Conservation (phyloP, 1,140 invertebrate species). For the Tetragonula clypearis region DNA sequence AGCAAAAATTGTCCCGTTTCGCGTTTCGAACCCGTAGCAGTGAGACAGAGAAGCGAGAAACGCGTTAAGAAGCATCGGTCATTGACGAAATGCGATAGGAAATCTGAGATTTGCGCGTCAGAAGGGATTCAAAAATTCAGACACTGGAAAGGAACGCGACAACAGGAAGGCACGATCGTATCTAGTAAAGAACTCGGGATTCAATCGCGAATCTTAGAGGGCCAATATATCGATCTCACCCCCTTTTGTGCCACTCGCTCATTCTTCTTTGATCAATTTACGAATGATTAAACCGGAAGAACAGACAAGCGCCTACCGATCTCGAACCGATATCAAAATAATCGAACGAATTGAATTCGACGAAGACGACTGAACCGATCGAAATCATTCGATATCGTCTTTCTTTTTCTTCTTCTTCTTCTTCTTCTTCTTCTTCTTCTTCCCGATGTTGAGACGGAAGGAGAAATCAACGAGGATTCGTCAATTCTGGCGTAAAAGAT, state of each 20-base stretch:
- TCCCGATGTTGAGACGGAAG: not conserved
- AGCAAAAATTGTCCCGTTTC: not conserved
- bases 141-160: not conserved
- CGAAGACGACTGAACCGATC: not conserved
- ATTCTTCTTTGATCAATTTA: not conserved
- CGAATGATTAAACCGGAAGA: slow-evolving; percentile 33
- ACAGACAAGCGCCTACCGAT: not conserved
- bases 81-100: not conserved
- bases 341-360: not conserved
- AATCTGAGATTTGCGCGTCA: not conserved
- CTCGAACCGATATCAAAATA: not conserved
- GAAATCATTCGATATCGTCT: not conserved
- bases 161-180: not conserved
- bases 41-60: not conserved
- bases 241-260: not conserved
- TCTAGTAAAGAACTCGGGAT: no score
- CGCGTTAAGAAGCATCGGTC: no score
- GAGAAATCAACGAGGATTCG: not conserved
- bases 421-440: not conserved
- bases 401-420: not conserved
- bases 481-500: not conserved
- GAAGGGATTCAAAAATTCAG: not conserved
- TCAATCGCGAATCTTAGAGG: not conserved
- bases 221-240: slow-evolving; percentile 17
- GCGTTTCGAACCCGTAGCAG: no score